Evolutionary conservation across 1,140 invertebrate species (phyloP), one percentile per base, ranked within the genome.

Genomic region (Scaptomyza pallida): DNA sequence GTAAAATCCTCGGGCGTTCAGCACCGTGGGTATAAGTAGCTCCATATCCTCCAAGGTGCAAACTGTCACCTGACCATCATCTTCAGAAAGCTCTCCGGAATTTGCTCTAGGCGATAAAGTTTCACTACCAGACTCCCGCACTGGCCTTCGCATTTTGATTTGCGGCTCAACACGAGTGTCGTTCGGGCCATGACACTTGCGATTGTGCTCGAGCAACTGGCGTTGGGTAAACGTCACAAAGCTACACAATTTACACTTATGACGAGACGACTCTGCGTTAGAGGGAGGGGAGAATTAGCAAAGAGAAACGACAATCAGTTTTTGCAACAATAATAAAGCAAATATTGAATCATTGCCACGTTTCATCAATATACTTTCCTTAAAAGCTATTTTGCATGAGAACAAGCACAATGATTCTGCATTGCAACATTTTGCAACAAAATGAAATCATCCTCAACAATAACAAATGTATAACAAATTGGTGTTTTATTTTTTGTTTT

Each of bases 1-100:
- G 33, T 35, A n/a, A 82, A 88, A 16, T 89, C 83, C 2, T 83
- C 76, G 0, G 83, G 79, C 10, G 61, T 83, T n/a, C 2, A 88
- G 54, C 12, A 78, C 76, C 9, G 72, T 88, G 19, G 81, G 80
- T 68, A 81, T 80, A 5, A 81, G 50, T 30, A 80, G 45, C 47
- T 90, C 88, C 69, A 82, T 77, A 10, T 88, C 83, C 35, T 78
- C 71, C n/a, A 81, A 23, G 1, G 82, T 90, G 21, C 77, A 82
- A 8, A 82, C 76, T 43, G 75, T 85, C 1, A 65, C 19, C 15
- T 82, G 69, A 5, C 12, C 15, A 16, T 75, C 17, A 50, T 69
- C 12, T 8, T 13, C n/a, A n/a, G 16, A 1, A 57, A 15, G 3
- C 30, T 6, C 5, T 23, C 44, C 9, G 12, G 16, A 0, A 19